phyloP scores from a whole-genome alignment of 2,113 vertebrate genomes.

The Stomatorhinus ivindoensis region DNA sequence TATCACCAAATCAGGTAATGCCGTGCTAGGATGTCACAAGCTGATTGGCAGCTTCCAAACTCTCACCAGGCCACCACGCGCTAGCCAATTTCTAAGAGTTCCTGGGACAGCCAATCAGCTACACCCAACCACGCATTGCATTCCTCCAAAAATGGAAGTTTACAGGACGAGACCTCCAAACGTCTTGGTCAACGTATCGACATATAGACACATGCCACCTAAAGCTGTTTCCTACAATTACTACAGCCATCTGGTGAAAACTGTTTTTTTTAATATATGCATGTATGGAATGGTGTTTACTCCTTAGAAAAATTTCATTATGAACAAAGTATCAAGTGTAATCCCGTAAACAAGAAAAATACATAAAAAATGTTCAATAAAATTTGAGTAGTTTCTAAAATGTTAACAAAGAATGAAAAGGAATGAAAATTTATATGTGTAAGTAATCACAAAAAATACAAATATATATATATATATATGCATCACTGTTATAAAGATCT shows the following conservation, averaged over 20 bases:
- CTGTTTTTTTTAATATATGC: background rate
- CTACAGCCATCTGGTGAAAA: background rate
- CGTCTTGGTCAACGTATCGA: background rate
- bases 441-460: constrained; percentile 27
- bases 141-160: background rate
- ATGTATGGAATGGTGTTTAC: background rate
- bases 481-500: constrained; percentile 4
- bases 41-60: background rate
- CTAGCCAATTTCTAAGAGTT: background rate
- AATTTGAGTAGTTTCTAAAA: background rate
- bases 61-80: background rate
- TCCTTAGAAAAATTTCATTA: background rate
- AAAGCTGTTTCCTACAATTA: background rate
- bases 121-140: background rate
- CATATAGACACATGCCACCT: background rate
- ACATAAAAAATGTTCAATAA: background rate
- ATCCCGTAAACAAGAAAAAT: background rate
- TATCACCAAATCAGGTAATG: background rate
- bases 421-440: constrained; percentile 35
- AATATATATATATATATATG: background rate
- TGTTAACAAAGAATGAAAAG: constrained; percentile 51
- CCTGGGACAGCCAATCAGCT: background rate
- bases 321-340: background rate
- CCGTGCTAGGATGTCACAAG: background rate
- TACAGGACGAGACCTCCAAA: background rate